Base-by-base conservation (phyloP, 2,797 vertebrate species). In the Pseudomugil tenellus region DNA sequence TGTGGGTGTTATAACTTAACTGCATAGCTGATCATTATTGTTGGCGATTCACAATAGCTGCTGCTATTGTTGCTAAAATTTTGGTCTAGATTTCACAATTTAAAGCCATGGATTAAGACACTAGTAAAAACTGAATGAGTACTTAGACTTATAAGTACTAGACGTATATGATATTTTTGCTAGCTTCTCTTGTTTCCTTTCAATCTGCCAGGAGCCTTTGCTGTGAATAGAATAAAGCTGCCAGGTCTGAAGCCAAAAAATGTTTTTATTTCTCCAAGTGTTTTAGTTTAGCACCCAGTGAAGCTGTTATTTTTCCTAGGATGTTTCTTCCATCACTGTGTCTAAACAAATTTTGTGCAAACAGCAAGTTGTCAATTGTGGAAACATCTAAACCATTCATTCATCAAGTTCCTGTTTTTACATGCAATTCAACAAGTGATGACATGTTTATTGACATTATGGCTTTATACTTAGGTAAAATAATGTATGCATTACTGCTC, bases 301-400 rank as follows among this genome's bases (percentile, higher is more conserved):
- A 12, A 34, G 21, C 13, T 6, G 0, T 2, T 35, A 6, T 12
- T 6, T 23, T 56, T 23, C n/a, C 19, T 29, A 31, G n/a, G 12
- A 11, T 32, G 16, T 19, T 54, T 3, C 9, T 56, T 56, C 11
- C 19, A 43, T 6, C 16, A n/a, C 29, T 8, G 6, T 10, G 3
- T 23, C 51, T n/a, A n/a, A n/a, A n/a, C n/a, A n/a, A n/a, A n/a
- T 21, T 6, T 43, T 25, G 26, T 63, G 17, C 10, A 53, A 63
- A 32, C 6, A 21, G 17, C 17, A 63, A 35, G n/a, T 37, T 53
- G 3, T 53, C 29, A 64, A 23, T 55, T 43, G 52, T 65, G 52
- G 28, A 28, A 65, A 43, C 31, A 1, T 29, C n/a, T 43, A 65
- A 55, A 23, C 35, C 26, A 35, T 23, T 31, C 13, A 23, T 23